A percentile compares a stretch with the other conserved stretches of the same genome.
These are phyloP conservation scores for Dasypus novemcinctus DNA, from an alignment of 2,113 vertebrate genomes.

Conservation along the genomic window DNA sequence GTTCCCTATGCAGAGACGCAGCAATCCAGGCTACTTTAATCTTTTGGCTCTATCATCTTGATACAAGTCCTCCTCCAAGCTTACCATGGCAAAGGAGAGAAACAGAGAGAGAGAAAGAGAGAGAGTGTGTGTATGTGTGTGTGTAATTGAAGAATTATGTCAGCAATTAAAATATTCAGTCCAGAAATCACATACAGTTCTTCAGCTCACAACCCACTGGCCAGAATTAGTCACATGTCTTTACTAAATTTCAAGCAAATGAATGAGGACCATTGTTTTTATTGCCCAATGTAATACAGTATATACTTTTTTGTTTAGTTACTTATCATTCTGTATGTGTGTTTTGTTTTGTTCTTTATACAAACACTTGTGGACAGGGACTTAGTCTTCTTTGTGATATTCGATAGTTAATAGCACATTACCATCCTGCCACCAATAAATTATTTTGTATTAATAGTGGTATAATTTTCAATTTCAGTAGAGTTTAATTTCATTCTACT, in stretches of 20 bases:
- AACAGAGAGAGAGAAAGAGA: background rate
- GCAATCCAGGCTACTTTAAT: background rate
- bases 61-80: background rate
- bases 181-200: background rate
- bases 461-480: background rate
- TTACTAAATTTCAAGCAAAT: background rate
- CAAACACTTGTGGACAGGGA: background rate
- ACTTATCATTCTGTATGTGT: background rate
- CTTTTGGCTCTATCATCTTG: background rate
- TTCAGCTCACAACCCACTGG: background rate
- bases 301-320: background rate
- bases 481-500: background rate
- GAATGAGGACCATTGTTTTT: background rate
- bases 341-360: background rate
- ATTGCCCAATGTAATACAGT: background rate
- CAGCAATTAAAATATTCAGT: background rate
- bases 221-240: background rate
- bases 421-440: background rate
- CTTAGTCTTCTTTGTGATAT: background rate
- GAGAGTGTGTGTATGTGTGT: too few relatives aligned
- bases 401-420: background rate
- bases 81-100: background rate
- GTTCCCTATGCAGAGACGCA: background rate
- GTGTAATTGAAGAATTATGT: background rate
- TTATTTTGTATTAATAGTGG: background rate